Percentiles rank a stretch among this genome's conserved stretches.
These are phyloP conservation scores for Hucho hucho DNA, from an alignment of 2,113 vertebrate species.

Conservation along the genomic window DNA sequence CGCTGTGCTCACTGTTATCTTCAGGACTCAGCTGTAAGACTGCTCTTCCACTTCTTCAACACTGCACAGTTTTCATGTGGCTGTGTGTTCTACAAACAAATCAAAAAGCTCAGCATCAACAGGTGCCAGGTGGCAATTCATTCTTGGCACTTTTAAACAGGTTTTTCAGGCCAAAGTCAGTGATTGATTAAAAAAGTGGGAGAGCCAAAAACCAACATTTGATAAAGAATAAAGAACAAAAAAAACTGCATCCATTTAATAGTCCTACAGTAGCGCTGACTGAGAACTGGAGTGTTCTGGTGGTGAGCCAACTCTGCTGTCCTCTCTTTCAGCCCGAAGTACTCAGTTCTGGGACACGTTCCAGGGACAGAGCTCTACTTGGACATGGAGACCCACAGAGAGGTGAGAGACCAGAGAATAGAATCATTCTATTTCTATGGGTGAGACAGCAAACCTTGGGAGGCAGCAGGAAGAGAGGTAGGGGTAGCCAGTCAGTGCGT, in stretches of 20 bases:
- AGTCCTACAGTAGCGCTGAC: too few relatives aligned
- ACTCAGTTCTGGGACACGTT: constrained; percentile 88
- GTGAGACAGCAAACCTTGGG: too few relatives aligned
- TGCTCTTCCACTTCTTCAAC: background rate
- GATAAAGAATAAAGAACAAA: too few relatives aligned
- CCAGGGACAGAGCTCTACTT: constrained; percentile 84
- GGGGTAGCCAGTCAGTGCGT: background rate
- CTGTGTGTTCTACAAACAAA: constrained; percentile 29
- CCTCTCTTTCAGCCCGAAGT: constrained; percentile 79
- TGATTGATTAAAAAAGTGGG: background rate
- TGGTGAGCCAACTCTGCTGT: background rate
- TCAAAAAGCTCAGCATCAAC: too few relatives aligned
- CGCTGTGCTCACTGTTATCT: constrained; percentile 85
- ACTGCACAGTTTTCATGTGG: background rate
- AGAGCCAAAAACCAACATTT: too few relatives aligned
- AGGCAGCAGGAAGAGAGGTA: constrained; percentile 34
- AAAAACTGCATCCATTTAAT: too few relatives aligned
- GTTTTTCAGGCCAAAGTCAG: constrained; percentile 62
- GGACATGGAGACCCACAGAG: constrained; percentile 81
- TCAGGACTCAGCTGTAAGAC: constrained; percentile 88
- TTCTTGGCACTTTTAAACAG: too few relatives aligned
- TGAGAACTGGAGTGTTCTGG: too few relatives aligned
- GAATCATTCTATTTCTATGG: too few relatives aligned
- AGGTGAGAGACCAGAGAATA: constrained; percentile 67
- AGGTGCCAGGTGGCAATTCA: too few relatives aligned